Percentiles rank a stretch among this genome's conserved stretches.
Conservation (phyloP, 2,113 vertebrate species). For the Malurus alboscapulatus region DNA sequence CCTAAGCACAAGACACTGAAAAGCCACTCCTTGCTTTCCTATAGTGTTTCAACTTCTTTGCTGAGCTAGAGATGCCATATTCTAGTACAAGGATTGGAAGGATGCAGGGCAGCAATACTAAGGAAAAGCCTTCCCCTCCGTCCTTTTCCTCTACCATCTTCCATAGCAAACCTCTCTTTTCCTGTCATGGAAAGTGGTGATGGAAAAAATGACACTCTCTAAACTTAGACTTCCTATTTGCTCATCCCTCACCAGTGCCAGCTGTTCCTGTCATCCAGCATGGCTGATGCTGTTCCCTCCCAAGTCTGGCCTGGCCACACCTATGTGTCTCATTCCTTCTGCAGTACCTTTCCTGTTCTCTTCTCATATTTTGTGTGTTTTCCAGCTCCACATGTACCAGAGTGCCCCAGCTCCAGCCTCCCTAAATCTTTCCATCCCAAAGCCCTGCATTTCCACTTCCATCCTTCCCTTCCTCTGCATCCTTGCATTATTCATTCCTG, state of each 20-base stretch:
- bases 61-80: background rate
- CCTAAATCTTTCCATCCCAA: background rate
- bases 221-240: background rate
- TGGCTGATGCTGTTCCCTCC: background rate
- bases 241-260: background rate
- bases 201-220: background rate
- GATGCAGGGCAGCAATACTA: background rate
- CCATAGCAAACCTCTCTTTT: background rate
- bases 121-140: background rate
- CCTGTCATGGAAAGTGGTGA: background rate
- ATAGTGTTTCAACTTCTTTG: background rate
- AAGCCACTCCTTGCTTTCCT: background rate
- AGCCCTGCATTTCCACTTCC: background rate
- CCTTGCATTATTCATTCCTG: background rate
- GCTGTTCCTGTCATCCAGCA: background rate
- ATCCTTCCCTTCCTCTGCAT: background rate
- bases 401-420: accelerated
- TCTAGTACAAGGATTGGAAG: background rate
- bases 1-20: background rate
- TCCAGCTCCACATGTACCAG: background rate
- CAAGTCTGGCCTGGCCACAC: background rate
- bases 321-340: background rate
- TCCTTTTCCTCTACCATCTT: background rate
- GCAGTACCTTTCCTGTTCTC: background rate
- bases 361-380: accelerated